phyloP scores from a whole-genome alignment of 2,888 invertebrate species.

The Tromatobia lineatoria region DNA sequence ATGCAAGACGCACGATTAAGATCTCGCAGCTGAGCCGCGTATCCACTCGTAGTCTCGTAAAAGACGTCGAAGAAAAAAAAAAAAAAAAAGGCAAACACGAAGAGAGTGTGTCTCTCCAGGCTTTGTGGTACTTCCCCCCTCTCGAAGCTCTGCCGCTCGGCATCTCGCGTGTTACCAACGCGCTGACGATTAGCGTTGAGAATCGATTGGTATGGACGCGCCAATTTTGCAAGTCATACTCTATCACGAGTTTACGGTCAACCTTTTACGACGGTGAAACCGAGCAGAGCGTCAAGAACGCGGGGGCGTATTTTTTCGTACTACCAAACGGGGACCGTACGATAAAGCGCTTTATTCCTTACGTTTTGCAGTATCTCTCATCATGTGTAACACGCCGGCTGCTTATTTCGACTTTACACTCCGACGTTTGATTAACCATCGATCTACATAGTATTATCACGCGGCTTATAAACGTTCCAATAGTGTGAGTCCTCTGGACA shows the following conservation, averaged over 20 bases:
- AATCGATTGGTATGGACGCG: slow-evolving; percentile 66
- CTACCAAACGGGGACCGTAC: background rate
- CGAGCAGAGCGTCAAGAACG: background rate
- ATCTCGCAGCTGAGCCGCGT: slow-evolving; percentile 3
- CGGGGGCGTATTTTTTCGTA: background rate
- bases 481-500: slow-evolving; percentile 11
- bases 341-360: background rate
- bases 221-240: slow-evolving; percentile 77
- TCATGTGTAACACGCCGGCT: slow-evolving; percentile 10
- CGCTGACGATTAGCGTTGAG: slow-evolving; percentile 57
- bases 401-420: background rate
- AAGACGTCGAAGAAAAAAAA: slow-evolving; percentile 5
- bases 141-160: background rate
- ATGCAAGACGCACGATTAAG: slow-evolving; percentile 3
- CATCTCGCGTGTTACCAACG: background rate
- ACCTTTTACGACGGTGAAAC: slow-evolving; percentile 32
- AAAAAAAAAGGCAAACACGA: slow-evolving; percentile 4
- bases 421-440: slow-evolving; percentile 20
- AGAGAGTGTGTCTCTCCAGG: background rate
- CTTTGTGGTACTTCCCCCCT: background rate
- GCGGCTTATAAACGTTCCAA: background rate
- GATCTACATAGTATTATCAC: background rate
- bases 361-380: background rate
- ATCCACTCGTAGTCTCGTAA: slow-evolving; percentile 14
- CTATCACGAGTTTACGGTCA: slow-evolving; percentile 76